Evolutionary conservation across 2,797 vertebrate species (phyloP), one percentile per base, ranked within the genome.

Genomic region (Sebastes itinus): DNA sequence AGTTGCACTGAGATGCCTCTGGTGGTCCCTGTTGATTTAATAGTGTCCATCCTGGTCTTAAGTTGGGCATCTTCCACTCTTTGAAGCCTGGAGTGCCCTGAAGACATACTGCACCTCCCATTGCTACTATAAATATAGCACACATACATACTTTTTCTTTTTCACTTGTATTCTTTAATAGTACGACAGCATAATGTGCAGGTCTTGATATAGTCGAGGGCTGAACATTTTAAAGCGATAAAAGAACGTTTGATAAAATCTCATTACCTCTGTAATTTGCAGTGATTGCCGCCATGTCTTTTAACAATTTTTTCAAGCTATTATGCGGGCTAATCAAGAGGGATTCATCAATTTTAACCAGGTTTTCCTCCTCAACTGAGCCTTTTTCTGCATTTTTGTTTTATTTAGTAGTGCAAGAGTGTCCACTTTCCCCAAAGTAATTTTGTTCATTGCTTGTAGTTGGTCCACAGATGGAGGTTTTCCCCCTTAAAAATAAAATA

Each of bases 351-450:
- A 30, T 30, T 58, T 35, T 32, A 61, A 75, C 54, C 25, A 35
- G 20, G 22, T 2, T 75, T 78, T 71, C 60, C 56, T 52, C 12
- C 12, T 75, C 42, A 69, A 38, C 16, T 28, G n/a, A 79, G 58
- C 11, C 38, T 55, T 33, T 7, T 33, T 22, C 13, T 59, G 2
- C 61, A 0, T 75, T 80, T 80, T 82, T 62, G 70, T 74, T 83
- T 85, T 55, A 55, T 78, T 76, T 73, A 55, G 68, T 10, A 20
- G 75, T 35, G 52, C 35, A 10, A 59, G 38, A 55, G 9, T 67
- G 71, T 82, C 70, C 56, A 69, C 67, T 65, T 80, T 79, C 81
- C 63, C 78, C 27, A 7, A 87, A 86, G 86, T 88, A 80, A 85
- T 77, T 82, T 83, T 13, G 70, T 52, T 69, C 61, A 10, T 69